These are phyloP conservation scores for Cochlearius cochlearius DNA, from an alignment of 2,113 vertebrate genomes.

Conservation along the genomic window DNA sequence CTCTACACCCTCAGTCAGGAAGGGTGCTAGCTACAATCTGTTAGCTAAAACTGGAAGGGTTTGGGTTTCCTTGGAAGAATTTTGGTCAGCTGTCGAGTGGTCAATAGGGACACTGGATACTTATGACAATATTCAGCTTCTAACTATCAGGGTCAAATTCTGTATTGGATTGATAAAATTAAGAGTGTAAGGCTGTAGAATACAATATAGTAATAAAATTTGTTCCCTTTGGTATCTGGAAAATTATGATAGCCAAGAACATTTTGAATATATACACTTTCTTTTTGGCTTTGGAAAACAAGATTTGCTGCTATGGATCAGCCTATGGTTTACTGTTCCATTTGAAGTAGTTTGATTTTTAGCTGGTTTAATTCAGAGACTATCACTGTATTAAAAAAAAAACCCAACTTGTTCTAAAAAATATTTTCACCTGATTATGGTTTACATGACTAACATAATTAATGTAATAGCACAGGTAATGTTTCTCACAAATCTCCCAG, in stretches of 20 bases:
- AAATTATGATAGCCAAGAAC: background rate
- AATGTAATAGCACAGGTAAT: background rate
- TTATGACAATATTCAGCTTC: background rate
- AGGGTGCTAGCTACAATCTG: background rate
- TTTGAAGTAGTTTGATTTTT: background rate
- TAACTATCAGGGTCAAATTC: background rate
- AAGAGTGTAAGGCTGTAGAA: background rate
- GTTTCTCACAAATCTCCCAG: background rate
- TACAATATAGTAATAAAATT: background rate
- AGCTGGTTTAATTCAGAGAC: background rate
- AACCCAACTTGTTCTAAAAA: background rate
- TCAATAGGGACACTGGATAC: background rate
- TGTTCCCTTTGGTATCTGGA: background rate
- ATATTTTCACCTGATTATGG: background rate
- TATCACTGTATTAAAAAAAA: background rate
- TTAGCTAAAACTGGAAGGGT: background rate
- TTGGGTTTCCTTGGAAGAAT: background rate
- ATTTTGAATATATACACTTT: background rate
- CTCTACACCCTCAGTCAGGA: background rate
- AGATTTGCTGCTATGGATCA: background rate
- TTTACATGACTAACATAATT: background rate
- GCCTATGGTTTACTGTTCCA: background rate
- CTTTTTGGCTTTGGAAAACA: background rate
- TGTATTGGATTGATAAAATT: background rate
- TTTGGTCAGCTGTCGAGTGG: background rate